These are phyloP conservation scores for Tiaroga cobitis DNA, from an alignment of 2,797 vertebrate genomes.

Conservation along the genomic window DNA sequence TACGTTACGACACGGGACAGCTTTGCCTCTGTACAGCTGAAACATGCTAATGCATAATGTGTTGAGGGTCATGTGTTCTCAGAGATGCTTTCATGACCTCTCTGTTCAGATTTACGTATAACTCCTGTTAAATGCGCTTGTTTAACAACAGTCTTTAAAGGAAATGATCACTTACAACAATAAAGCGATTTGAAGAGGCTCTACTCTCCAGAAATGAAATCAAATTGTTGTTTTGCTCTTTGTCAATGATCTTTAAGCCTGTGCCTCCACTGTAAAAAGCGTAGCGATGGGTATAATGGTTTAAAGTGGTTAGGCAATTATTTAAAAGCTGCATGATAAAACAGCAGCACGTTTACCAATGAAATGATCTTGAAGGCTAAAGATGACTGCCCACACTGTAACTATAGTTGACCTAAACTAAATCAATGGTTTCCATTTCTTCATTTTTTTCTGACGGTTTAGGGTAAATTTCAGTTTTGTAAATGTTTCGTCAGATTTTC, in stretches of 20 bases:
- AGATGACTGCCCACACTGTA: neutral
- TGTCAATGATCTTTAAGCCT: neutral
- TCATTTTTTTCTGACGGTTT: neutral
- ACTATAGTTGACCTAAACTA: neutral
- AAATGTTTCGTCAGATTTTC: conserved; percentile 9
- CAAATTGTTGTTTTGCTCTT: neutral
- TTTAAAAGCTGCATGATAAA: neutral
- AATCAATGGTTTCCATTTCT: neutral
- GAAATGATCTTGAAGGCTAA: neutral
- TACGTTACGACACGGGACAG: neutral
- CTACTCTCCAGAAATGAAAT: neutral
- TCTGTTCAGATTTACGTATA: neutral
- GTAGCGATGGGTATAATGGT: neutral
- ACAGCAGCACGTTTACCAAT: neutral
- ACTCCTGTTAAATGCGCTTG: neutral
- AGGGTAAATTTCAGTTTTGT: neutral
- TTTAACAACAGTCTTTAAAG: neutral
- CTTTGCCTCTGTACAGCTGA: neutral
- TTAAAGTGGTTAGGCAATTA: neutral
- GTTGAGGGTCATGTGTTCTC: neutral
- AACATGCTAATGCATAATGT: neutral
- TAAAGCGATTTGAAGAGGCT: neutral
- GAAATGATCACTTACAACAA: neutral
- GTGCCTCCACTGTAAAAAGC: neutral
- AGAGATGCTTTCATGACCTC: neutral